Conservation (phyloP, 2,113 vertebrate species). For the Leucoraja erinaceus region DNA sequence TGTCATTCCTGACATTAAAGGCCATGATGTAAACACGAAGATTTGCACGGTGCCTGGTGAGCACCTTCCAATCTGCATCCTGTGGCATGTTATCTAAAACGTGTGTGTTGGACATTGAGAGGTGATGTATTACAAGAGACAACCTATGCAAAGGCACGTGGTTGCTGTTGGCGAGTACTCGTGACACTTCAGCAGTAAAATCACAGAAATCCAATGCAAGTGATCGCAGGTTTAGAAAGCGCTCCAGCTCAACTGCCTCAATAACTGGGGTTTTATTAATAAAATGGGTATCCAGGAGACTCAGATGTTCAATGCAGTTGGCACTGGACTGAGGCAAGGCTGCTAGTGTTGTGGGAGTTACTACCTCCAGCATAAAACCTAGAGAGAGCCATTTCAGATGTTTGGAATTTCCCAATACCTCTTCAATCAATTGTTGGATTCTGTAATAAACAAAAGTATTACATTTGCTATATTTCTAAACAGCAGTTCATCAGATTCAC, state of each 20-base stretch:
- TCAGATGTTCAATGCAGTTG: slow-evolving; percentile 86
- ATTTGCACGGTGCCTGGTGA: slow-evolving; percentile 81
- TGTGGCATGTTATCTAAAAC: slow-evolving; percentile 79
- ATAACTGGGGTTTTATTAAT: slow-evolving; percentile 72
- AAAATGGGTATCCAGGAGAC: slow-evolving; percentile 85
- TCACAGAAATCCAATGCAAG: slow-evolving; percentile 92
- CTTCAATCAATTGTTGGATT: slow-evolving; percentile 90
- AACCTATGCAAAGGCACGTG: slow-evolving; percentile 88
- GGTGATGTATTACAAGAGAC: slow-evolving; percentile 85
- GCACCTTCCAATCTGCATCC: slow-evolving; percentile 88
- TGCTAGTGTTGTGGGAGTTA: slow-evolving; percentile 83
- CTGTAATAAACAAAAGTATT: slow-evolving; percentile 54
- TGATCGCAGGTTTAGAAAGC: slow-evolving; percentile 78
- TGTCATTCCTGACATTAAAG: slow-evolving; percentile 83
- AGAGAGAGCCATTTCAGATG: slow-evolving; percentile 91
- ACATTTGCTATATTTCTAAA: slow-evolving; percentile 27
- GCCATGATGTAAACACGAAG: slow-evolving; percentile 94
- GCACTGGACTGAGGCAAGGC: slow-evolving; percentile 83
- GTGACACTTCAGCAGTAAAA: slow-evolving; percentile 86
- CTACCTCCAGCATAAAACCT: slow-evolving; percentile 88
- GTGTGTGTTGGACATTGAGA: slow-evolving; percentile 75
- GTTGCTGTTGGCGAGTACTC: slow-evolving; percentile 75
- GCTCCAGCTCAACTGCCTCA: slow-evolving; percentile 76
- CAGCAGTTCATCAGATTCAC: background rate
- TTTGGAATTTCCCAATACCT: slow-evolving; percentile 87